phyloP scores from a whole-genome alignment of 2,113 vertebrate genomes.

The Microtus richardsoni region DNA sequence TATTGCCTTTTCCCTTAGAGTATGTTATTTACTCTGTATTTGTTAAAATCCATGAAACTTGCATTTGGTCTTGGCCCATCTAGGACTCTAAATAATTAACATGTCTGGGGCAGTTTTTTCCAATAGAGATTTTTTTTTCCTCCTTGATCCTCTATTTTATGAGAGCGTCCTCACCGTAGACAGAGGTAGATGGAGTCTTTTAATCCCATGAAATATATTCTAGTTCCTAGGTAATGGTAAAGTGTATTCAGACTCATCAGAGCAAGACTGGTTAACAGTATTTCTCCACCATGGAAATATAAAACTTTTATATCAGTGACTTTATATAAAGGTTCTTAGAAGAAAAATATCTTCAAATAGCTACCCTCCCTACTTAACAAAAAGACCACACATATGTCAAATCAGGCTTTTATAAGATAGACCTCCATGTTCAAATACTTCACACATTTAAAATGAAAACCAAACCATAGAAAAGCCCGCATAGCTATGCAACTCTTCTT shows the following conservation, averaged over 20 bases:
- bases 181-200: not conserved
- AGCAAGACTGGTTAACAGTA: not conserved
- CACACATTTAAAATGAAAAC: not conserved
- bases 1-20: not conserved
- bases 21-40: not conserved
- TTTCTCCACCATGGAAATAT: not conserved
- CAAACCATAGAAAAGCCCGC: not conserved
- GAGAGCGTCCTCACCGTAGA: not conserved
- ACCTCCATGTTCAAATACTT: not conserved
- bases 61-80: not conserved
- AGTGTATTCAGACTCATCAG: not conserved
- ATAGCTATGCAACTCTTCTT: not conserved
- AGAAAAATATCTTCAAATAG: not conserved
- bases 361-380: not conserved
- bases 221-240: not conserved
- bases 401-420: not conserved
- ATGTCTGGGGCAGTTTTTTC: not conserved
- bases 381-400: not conserved
- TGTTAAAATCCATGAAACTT: not conserved
- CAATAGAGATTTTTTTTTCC: not conserved
- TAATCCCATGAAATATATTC: not conserved
- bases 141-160: not conserved
- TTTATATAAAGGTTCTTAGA: not conserved
- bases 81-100: not conserved
- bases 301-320: not conserved